A percentile compares a stretch with the other conserved stretches of the same genome.
Conservation (phyloP, 2,888 invertebrate species). For the Morinoia aosen region DNA sequence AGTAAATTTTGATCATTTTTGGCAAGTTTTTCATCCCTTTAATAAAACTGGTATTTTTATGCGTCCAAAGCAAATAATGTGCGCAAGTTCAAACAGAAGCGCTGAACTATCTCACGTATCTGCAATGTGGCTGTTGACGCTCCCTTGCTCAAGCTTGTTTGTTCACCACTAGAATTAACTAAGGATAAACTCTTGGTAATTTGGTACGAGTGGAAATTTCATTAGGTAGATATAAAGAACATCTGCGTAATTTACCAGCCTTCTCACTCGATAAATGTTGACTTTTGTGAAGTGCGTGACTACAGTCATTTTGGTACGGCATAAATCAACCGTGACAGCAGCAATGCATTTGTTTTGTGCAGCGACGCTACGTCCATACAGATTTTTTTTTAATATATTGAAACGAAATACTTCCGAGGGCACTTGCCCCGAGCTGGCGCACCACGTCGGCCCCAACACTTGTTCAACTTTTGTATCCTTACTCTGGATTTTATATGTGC, state of each 20-base stretch:
- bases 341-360: neutral
- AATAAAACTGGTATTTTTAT: neutral
- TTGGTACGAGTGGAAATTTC: neutral
- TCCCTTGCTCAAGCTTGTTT: neutral
- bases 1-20: neutral
- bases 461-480: no score
- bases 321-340: neutral
- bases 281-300: neutral
- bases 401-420: neutral
- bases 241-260: neutral
- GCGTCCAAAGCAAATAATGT: neutral
- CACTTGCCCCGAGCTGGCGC: no score
- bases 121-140: neutral
- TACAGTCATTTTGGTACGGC: neutral
- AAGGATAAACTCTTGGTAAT: neutral
- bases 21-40: neutral
- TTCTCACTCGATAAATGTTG: neutral
- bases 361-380: neutral
- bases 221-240: neutral
- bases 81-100: neutral
- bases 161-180: neutral
- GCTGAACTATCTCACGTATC: neutral
- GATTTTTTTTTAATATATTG: neutral
- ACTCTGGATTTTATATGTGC: no score
- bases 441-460: no score